Conservation (phyloP, 92 coral and sea anemone species). For the Meandrina meandrites region DNA sequence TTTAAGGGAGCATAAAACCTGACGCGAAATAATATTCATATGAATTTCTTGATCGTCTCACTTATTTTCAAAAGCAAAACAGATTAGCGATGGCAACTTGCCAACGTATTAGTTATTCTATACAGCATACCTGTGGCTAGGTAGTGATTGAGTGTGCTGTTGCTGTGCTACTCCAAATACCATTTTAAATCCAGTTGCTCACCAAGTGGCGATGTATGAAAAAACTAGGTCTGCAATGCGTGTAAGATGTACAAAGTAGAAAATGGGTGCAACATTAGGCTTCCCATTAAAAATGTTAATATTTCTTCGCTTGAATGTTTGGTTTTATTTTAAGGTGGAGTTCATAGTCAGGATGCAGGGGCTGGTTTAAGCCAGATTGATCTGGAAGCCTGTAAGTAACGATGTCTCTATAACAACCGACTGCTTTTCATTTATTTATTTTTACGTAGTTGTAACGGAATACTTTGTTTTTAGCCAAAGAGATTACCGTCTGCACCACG, state of each 20-base stretch:
- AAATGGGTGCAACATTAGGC: neutral
- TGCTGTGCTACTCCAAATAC: neutral
- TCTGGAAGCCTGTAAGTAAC: constrained; percentile 81
- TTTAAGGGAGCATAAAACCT: no score
- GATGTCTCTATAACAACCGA: neutral
- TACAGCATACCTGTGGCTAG: neutral
- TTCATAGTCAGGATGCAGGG: constrained; percentile 68
- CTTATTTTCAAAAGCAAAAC: neutral
- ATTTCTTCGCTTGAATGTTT: neutral
- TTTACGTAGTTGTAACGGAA: neutral
- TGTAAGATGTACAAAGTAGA: neutral
- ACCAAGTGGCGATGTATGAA: no score
- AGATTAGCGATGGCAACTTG: neutral
- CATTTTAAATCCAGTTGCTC: no score
- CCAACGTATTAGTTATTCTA: neutral
- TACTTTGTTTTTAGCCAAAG: constrained; percentile 61
- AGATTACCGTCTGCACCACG: constrained; percentile 87
- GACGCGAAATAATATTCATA: neutral
- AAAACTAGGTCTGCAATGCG: neutral
- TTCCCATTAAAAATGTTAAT: neutral
- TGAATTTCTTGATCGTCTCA: neutral
- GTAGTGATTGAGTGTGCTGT: no score
- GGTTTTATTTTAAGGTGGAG: constrained; percentile 10
- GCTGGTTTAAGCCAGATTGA: constrained; percentile 95
- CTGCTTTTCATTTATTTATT: neutral